Evolutionary conservation across 1,140 invertebrate species (phyloP), one percentile per base, ranked within the genome.

Genomic region (Drosophila trapezifrons): DNA sequence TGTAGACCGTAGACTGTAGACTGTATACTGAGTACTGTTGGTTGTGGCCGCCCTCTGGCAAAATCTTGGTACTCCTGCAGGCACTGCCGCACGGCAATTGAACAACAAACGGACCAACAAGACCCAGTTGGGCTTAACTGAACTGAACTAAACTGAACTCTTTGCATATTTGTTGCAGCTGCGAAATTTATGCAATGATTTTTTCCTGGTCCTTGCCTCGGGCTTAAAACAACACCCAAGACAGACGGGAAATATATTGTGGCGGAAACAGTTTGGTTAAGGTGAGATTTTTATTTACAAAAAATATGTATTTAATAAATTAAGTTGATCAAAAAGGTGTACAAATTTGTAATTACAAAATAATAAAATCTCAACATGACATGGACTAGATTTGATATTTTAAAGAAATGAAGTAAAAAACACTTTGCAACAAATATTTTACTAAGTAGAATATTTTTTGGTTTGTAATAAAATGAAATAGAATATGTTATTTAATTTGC

Each of bases 181-280:
- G 67, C 37, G n/a, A 87, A 87, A 85, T 85, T 78, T 86, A 86
- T 86, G 83, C 83, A 86, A 78, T 78, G 78, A 60, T 78, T 86
- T 85, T 81, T 78, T 78, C 45, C 57, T 72, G 56, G 15, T 56
- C 51, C 49, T 58, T 47, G 62, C 65, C 40, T 49, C 32, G 55
- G 58, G 63, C 49, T 72, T 82, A 69, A 76, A 87, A 72, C 83
- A 87, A 78, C 75, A 78, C 62, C 60, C 47, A 46, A 80, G 47
- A 74, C 47, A 75, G 22, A 52, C 54, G 75, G 46, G n/a, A 20
- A 27, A 27, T 35, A 35, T 18, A 51, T 8, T 63, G 43, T 29
- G 25, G 22, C 7, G 22, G 18, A 27, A 27, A 4, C 15, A 54
- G 47, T 5, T 38, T 63, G 27, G 47, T 29, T 18, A 20, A 8